These are phyloP conservation scores for Sprattus sprattus DNA, from an alignment of 2,113 vertebrate species.

Conservation along the genomic window DNA sequence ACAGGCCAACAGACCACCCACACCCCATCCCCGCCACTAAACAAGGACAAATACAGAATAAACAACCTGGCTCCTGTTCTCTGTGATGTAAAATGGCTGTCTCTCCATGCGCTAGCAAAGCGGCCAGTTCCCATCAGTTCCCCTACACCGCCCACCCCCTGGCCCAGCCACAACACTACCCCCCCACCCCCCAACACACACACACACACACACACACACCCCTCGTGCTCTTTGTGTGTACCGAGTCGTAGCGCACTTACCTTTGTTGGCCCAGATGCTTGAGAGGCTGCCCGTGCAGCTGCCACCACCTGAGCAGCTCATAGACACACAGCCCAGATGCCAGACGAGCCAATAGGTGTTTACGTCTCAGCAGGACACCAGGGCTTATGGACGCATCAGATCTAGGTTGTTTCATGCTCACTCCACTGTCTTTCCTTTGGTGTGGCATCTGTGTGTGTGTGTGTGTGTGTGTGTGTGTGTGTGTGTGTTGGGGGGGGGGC, in stretches of 20 bases:
- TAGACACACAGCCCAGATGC: slow-evolving; percentile 19
- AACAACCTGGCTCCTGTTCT: neutral
- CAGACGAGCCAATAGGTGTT: neutral
- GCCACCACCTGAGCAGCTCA: slow-evolving; percentile 30
- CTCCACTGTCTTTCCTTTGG: no score
- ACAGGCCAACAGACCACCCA: neutral
- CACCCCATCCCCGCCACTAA: neutral
- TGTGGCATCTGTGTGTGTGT: neutral
- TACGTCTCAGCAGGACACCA: neutral
- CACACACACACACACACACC: no score
- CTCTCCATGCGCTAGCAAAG: slow-evolving; percentile 30
- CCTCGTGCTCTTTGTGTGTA: slow-evolving; percentile 36
- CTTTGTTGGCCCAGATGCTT: slow-evolving; percentile 48
- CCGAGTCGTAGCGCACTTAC: slow-evolving; percentile 57
- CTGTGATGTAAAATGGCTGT: neutral
- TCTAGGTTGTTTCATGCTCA: neutral
- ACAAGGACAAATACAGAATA: neutral
- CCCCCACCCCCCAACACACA: no score
- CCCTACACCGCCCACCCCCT: neutral
- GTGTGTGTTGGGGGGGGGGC: neutral
- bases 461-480: neutral
- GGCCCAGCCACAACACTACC: slow-evolving; percentile 36
- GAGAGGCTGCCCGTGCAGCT: slow-evolving; percentile 35
- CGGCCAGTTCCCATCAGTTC: slow-evolving; percentile 34
- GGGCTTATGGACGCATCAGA: neutral